Percentiles rank a stretch among this genome's conserved stretches.
phyloP scores from a whole-genome alignment of 2,113 vertebrate species.

The Pogona vitticeps region DNA sequence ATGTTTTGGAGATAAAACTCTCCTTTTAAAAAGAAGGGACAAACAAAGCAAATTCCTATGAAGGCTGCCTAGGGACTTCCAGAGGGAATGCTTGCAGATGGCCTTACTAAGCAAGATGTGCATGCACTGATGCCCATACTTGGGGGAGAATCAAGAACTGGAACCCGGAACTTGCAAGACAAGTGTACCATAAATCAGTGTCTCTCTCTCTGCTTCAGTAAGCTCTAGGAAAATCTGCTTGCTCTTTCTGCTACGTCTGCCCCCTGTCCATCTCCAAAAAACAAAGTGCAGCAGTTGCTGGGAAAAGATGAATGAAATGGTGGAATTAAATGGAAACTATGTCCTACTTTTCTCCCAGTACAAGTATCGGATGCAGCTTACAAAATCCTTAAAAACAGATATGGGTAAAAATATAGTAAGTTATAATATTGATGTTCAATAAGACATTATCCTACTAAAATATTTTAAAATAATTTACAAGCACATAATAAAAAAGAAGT shows the following conservation, averaged over 20 bases:
- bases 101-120: constrained; percentile 58
- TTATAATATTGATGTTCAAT: constrained; percentile 21
- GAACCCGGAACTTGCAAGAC: constrained; percentile 51
- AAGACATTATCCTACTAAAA: not conserved
- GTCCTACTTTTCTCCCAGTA: no score
- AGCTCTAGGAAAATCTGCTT: constrained; percentile 45
- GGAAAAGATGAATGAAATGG: no score
- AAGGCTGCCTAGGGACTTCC: constrained; percentile 45
- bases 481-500: no score
- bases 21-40: constrained; percentile 39
- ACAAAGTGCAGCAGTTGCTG: no score
- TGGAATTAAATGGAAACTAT: no score
- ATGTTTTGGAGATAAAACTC: constrained; percentile 54
- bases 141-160: constrained; percentile 63
- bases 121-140: constrained; percentile 52
- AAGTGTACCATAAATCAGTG: constrained; percentile 55
- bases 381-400: no score
- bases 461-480: no score
- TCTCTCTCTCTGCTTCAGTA: constrained; percentile 63
- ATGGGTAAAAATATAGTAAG: no score
- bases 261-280: not conserved
- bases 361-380: no score
- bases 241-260: constrained; percentile 46
- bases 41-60: constrained; percentile 48
- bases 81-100: constrained; percentile 50